Percentiles rank a stretch among this genome's conserved stretches.
Evolutionary conservation across 2,113 vertebrate genomes (phyloP).

Genomic region (Oceanites oceanicus): DNA sequence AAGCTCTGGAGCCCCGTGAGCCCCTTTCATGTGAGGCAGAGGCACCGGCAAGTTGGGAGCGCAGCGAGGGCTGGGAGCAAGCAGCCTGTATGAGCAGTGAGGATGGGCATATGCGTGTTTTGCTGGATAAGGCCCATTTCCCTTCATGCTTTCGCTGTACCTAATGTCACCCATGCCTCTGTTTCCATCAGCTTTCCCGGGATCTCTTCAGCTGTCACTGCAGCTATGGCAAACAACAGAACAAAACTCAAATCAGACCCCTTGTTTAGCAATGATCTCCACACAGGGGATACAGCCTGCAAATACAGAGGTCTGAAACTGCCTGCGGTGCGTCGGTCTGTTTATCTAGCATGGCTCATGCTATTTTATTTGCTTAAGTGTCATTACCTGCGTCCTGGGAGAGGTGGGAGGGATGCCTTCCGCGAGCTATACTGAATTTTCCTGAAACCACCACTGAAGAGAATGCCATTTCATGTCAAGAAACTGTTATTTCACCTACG

Average conservation of each 20-base stretch:
- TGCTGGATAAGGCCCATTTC: background rate
- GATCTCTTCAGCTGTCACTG: background rate
- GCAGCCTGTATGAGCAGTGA: background rate
- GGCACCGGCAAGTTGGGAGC: background rate
- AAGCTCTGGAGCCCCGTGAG: background rate
- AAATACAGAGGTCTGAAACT: background rate
- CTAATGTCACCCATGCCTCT: background rate
- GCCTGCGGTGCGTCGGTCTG: background rate
- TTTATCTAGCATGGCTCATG: background rate
- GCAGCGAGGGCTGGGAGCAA: accelerated
- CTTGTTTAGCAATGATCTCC: background rate
- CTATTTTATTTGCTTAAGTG: conserved; percentile 28
- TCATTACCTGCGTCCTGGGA: background rate
- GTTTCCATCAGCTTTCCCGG: background rate
- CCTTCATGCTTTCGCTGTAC: background rate
- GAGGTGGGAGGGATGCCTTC: background rate
- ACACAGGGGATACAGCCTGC: background rate
- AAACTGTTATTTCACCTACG: background rate
- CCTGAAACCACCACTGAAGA: background rate
- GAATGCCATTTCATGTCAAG: background rate
- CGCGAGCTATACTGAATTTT: background rate
- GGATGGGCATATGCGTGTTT: background rate
- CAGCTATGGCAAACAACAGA: background rate
- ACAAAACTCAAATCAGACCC: background rate
- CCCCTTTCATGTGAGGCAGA: background rate